These are phyloP conservation scores for Hyposmocoma kahamanoa DNA, from an alignment of 1,140 invertebrate genomes.

Conservation along the genomic window DNA sequence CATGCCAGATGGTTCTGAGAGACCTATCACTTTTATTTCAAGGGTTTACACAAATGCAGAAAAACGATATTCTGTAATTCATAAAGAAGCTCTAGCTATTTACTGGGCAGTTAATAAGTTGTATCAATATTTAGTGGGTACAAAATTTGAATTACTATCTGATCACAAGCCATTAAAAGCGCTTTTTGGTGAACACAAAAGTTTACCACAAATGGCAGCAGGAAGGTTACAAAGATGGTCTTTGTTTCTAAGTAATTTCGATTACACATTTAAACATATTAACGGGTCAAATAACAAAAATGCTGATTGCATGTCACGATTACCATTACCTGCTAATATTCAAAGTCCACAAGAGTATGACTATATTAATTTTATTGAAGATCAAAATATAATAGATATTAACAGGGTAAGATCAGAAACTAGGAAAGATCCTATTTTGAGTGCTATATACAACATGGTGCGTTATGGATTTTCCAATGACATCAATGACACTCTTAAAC, in stretches of 20 bases:
- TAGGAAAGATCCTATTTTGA: too few species aligned
- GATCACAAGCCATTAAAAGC: neutral
- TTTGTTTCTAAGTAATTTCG: neutral
- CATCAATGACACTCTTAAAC: constrained; percentile 1
- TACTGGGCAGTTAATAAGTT: neutral
- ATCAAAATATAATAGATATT: too few species aligned
- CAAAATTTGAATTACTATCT: neutral
- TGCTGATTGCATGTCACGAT: neutral
- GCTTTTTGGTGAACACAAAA: neutral
- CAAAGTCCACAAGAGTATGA: too few species aligned
- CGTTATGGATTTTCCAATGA: too few species aligned
- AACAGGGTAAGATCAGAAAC: too few species aligned
- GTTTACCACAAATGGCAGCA: neutral
- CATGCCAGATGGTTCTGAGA: neutral
- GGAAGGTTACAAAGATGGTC: neutral
- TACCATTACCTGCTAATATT: too few species aligned
- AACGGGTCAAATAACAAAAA: neutral
- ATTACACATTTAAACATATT: neutral
- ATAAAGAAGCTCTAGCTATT: neutral
- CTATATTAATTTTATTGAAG: too few species aligned
- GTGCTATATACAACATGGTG: too few species aligned
- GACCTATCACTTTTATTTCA: neutral
- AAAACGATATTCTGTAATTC: neutral
- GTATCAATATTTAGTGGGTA: neutral
- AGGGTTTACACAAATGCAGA: neutral